Base-by-base conservation (phyloP, 2,797 vertebrate species). In the Clarias fuscus region DNA sequence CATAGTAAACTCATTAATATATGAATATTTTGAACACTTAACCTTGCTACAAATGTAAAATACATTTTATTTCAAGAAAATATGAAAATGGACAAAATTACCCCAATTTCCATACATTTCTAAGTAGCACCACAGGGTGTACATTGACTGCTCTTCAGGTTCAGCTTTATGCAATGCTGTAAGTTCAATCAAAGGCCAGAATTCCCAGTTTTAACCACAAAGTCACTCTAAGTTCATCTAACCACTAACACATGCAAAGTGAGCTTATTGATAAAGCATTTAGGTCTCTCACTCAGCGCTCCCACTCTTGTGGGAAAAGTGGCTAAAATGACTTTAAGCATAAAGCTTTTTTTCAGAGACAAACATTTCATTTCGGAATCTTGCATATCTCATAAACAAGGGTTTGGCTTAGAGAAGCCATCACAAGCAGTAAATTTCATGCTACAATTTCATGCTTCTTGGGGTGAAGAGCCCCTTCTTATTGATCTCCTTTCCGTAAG, bases 161-260 rank as follows among this genome's bases (percentile, higher is more conserved):
- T 80, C 40, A 4, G 22, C 24, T 43, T 81, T 4, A 48, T 65
- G 61, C 37, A 18, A 81, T 65, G 61, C 37, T 53, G 62, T 17
- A 53, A 53, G 62, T 40, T 67, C n/a, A 82, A 30, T 53, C 40
- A 10, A 82, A 30, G 79, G 15, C 62, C 62, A 30, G 62, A 53
- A 67, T 82, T 24, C n/a, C 14, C 37, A 82, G 62, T 20, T 67
- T 64, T 82, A 67, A 53, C n/a, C 79, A 67, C 62, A 30, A 65
- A n/a, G 37, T 82, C 79, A 82, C n/a, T 81, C 24, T n/a, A 53
- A 65, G 79, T 82, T 53, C 62, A 82, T 65, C 40, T 64, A 33
- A 43, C 61, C 61, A 20, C 64, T 24, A 20, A 14, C 61, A 81
- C 14, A 65, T 82, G 37, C 40, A 67, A 81, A 53, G 40, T 67